Conservation (phyloP, 2,113 vertebrate genomes). For the Rhea pennata region DNA sequence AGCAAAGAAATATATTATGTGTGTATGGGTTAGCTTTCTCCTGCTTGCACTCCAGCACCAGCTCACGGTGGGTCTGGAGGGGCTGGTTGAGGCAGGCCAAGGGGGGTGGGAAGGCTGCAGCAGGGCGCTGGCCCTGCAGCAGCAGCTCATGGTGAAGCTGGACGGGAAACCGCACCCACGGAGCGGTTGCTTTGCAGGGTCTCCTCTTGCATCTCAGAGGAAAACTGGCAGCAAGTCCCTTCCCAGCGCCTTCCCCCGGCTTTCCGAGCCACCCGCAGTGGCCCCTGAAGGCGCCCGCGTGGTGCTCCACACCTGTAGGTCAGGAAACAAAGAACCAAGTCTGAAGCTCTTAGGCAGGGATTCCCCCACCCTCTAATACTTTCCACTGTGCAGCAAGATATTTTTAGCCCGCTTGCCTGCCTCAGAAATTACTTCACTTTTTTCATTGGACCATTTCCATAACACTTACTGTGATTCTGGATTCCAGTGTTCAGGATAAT, state of each 20-base stretch:
- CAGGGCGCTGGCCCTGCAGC: background rate
- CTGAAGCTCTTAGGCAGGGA: slow-evolving; percentile 23
- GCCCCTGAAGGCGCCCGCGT: background rate
- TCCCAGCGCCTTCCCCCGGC: background rate
- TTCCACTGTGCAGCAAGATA: slow-evolving; percentile 13
- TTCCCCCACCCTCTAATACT: slow-evolving; percentile 12
- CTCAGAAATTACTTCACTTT: slow-evolving; percentile 45
- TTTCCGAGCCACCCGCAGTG: background rate
- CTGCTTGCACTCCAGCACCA: background rate
- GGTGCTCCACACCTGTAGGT: background rate
- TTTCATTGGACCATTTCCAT: slow-evolving; percentile 42
- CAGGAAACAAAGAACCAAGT: background rate
- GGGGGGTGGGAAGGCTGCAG: background rate
- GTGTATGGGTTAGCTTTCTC: background rate
- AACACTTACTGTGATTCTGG: background rate
- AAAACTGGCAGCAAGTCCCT: accelerated
- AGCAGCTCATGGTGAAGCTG: background rate
- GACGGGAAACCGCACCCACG: accelerated
- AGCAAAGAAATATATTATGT: background rate
- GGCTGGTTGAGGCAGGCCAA: background rate
- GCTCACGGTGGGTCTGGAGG: background rate
- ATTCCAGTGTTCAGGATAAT: background rate
- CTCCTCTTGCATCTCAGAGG: accelerated
- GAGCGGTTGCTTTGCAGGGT: background rate
- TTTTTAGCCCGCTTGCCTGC: slow-evolving; percentile 36